These are phyloP conservation scores for Anseranas semipalmata DNA, from an alignment of 2,113 vertebrate species.

Conservation along the genomic window DNA sequence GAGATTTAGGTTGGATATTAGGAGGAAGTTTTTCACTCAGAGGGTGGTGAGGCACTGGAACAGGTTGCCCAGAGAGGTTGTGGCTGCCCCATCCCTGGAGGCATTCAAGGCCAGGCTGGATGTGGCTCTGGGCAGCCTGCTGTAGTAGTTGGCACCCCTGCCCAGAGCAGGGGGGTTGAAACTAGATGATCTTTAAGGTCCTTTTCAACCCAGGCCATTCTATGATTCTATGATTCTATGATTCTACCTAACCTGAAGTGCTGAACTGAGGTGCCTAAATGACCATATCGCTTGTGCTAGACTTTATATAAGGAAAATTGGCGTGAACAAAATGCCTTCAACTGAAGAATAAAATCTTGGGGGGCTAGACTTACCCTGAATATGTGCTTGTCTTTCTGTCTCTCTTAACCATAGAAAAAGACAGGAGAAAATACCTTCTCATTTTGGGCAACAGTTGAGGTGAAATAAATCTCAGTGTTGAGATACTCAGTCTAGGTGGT, in stretches of 20 bases:
- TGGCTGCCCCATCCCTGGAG: no score
- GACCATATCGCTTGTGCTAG: neutral
- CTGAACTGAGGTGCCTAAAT: neutral
- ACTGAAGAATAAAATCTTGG: neutral
- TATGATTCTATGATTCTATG: no score
- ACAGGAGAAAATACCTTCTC: neutral
- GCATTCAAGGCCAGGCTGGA: no score
- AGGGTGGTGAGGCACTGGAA: no score
- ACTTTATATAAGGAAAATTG: neutral
- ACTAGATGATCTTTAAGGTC: no score
- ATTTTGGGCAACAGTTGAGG: neutral
- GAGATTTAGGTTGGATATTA: no score
- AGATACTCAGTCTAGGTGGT: neutral
- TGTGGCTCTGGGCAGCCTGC: no score
- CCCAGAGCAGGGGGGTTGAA: no score
- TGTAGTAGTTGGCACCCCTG: no score
- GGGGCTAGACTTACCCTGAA: neutral
- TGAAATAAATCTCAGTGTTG: neutral
- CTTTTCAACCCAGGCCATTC: no score
- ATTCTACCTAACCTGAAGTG: neutral
- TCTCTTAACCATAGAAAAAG: neutral
- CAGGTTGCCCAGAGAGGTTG: no score
- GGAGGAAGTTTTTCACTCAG: no score
- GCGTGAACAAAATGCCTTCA: neutral
- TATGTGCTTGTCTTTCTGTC: neutral